Evolutionary conservation across 30 jellyfish, hydroid and myxozoan genomes (phyloP).

Genomic region (Turritopsis rubra): DNA sequence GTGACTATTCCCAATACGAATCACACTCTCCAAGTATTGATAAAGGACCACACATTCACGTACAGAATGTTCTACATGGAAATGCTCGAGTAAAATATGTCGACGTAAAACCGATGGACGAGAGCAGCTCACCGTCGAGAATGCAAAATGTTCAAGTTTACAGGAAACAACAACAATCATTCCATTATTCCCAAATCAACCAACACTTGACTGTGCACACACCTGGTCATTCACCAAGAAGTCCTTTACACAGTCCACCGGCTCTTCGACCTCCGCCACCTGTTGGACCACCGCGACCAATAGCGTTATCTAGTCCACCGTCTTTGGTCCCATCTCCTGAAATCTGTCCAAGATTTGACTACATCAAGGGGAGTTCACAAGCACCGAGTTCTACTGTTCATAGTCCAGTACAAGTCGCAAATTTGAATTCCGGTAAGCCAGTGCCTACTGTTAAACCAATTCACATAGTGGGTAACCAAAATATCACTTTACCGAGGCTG

Average conservation of each 20-base stretch:
- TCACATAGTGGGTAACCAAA: conserved; percentile 7
- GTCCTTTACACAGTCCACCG: conserved; percentile 97
- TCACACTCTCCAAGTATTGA: neutral
- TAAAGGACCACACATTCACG: conserved; percentile 27
- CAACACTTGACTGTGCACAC: conserved; percentile 25
- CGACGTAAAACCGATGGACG: conserved; percentile 2
- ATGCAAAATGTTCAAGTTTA: neutral
- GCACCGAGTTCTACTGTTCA: neutral
- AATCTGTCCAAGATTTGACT: conserved; percentile 63
- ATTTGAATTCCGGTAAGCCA: neutral
- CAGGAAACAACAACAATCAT: neutral
- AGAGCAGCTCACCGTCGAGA: neutral
- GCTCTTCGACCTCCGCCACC: conserved; percentile 94
- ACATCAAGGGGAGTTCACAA: conserved; percentile 10
- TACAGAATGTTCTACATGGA: conserved; percentile 35
- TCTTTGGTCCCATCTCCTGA: conserved; percentile 74
- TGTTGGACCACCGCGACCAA: conserved; percentile 53
- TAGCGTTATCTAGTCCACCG: conserved; percentile 91
- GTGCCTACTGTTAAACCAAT: neutral
- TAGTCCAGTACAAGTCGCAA: conserved; percentile 27
- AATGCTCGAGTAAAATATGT: conserved; percentile 42
- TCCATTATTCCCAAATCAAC: neutral
- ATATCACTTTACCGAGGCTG: neutral
- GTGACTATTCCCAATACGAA: neutral
- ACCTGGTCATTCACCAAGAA: conserved; percentile 32